Conservation (phyloP, 2,888 invertebrate species). For the Drosophila kambysellisi region DNA sequence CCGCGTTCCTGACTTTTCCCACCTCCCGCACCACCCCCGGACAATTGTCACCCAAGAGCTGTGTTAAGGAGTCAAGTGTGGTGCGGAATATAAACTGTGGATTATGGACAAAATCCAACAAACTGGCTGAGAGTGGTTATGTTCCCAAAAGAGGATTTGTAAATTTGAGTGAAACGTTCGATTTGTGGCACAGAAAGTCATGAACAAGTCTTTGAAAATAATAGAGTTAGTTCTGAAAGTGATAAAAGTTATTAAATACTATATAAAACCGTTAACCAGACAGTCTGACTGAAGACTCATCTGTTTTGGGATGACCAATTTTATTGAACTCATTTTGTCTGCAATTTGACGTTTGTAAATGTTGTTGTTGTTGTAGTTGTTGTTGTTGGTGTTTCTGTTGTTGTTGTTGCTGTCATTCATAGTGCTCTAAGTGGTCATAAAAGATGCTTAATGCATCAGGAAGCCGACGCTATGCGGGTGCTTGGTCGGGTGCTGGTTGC, state of each 20-base stretch:
- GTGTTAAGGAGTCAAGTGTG: conserved; percentile 1
- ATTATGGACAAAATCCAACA: conserved; percentile 9
- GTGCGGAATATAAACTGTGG: conserved; percentile 9
- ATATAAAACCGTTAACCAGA: background rate
- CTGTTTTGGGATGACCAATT: conserved; percentile 15
- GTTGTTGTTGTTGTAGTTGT: conserved; percentile 23
- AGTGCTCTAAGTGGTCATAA: conserved; percentile 74
- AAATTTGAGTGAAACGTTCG: background rate
- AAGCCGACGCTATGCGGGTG: conserved; percentile 73
- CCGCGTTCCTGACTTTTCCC: conserved; percentile 49
- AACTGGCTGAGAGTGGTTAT: background rate
- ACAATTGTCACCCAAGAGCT: conserved; percentile 7
- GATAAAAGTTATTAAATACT: background rate
- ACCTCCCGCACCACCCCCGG: background rate
- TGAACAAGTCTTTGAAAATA: background rate
- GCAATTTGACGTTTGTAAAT: conserved; percentile 24
- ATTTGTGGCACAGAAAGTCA: background rate
- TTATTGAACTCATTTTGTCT: conserved; percentile 41
- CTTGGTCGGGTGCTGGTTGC: conserved; percentile 29
- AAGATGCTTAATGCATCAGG: conserved; percentile 80
- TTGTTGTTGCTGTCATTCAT: conserved; percentile 31
- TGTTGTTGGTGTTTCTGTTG: conserved; percentile 17
- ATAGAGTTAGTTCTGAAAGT: background rate
- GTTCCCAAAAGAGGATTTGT: background rate
- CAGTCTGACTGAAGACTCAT: background rate